Evolutionary conservation across 2,888 invertebrate genomes (phyloP), one percentile per base, ranked within the genome.

Genomic region (Ormyrus labotus): DNA sequence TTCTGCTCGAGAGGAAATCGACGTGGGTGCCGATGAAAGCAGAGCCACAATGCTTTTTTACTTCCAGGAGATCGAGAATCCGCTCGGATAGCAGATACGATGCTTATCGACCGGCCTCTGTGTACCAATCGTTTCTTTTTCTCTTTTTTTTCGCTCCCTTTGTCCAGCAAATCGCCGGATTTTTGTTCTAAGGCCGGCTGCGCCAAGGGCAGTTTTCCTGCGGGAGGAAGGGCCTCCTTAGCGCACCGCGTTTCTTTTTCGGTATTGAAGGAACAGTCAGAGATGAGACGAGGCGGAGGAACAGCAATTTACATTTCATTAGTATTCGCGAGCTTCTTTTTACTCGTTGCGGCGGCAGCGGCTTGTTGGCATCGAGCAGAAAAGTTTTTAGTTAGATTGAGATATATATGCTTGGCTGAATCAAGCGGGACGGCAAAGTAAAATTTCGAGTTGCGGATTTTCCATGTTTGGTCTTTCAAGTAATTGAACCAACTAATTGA

Each of bases 11-110:
- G 64, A 69, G 69, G 63, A 80, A 75, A 75, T 80, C 71, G 71
- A 71, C 57, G 63, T 70, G 80, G 70, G 70, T 61, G 74, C 34
- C 65, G 76, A 80, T 79, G 79, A 80, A 80, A 80, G 81, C 73
- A 77, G 77, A 69, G 77, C 73, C 68, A 81, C 72, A 61, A 73
- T 19, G 19, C 19, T 19, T 19, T 67, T 45, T 75, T 13, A 60
- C 48, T 51, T 64, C 45, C 57, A 19, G 64, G 19, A 65, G 68
- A 70, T 69, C 34, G 57, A 50, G 64, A 61, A 68, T 60, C 48
- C 61, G 13, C n/a, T 53, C 48, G 50, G 77, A 63, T 50, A 81
- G 58, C 68, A 69, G 81, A 81, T 79, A 81, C 81, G 81, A 81
- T 81, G 63, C 69, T 79, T 81, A 81, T 81, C 81, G 64, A 4